Evolutionary conservation across 2,797 vertebrate genomes (phyloP).

Genomic region (Bucorvus abyssinicus): DNA sequence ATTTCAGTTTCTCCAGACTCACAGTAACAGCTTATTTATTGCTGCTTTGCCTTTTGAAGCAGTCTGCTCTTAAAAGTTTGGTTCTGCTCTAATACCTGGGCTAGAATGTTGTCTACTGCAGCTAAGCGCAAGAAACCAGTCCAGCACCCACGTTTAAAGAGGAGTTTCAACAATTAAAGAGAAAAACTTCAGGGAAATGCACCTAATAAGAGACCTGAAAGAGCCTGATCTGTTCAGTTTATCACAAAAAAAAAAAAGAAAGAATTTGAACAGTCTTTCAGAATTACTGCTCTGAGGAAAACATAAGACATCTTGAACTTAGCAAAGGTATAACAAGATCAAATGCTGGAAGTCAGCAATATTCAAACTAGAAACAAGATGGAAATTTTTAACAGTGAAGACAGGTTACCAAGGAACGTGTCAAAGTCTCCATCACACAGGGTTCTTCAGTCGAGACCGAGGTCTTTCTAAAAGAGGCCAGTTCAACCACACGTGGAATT

Average conservation of each 20-base stretch:
- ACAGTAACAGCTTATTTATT: constrained; percentile 28
- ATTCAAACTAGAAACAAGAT: not conserved
- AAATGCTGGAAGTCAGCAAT: not conserved
- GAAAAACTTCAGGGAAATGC: not conserved
- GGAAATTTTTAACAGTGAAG: not conserved
- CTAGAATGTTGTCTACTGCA: not conserved
- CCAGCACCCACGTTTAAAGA: not conserved
- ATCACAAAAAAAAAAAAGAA: not conserved
- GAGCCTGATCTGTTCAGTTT: not conserved
- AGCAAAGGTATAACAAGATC: not conserved
- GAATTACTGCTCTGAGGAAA: not conserved
- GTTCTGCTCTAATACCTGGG: not conserved
- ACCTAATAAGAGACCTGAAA: not conserved
- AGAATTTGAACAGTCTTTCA: not conserved
- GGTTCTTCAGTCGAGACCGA: not conserved
- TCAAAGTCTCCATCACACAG: not conserved
- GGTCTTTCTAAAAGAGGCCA: not conserved
- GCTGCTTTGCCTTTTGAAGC: constrained; percentile 10
- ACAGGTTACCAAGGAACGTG: not conserved
- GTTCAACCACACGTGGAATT: not conserved
- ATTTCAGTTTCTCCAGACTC: constrained; percentile 35
- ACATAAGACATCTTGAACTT: not conserved
- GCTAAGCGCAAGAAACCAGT: not conserved
- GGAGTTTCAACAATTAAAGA: not conserved
- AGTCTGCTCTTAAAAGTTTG: not conserved